Conservation (phyloP, 2,888 invertebrate genomes). For the Apamea anceps region DNA sequence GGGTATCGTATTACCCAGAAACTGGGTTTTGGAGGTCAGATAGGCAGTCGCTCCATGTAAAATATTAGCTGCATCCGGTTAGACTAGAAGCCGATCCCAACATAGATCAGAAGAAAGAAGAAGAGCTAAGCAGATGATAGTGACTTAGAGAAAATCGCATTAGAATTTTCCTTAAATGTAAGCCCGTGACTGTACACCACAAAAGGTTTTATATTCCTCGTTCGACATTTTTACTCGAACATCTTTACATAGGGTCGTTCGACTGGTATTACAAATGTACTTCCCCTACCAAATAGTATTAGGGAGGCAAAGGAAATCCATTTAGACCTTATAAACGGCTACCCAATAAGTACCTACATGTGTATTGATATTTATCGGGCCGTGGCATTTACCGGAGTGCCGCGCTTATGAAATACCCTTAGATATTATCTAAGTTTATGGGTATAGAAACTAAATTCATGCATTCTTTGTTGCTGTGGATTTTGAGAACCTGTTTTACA, state of each 20-base stretch:
- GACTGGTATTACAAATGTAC: constrained; percentile 47
- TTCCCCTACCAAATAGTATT: constrained; percentile 53
- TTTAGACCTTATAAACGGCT: constrained; percentile 57
- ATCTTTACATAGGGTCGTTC: constrained; percentile 37
- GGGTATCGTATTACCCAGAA: no score
- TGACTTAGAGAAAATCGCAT: background rate
- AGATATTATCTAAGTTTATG: constrained; percentile 45
- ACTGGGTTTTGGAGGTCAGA: no score
- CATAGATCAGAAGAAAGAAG: background rate
- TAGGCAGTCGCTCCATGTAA: background rate
- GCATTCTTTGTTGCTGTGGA: constrained; percentile 25
- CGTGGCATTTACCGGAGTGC: constrained; percentile 46
- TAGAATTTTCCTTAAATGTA: background rate
- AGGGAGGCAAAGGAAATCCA: constrained; percentile 60
- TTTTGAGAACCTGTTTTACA: constrained; percentile 21
- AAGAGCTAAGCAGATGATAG: background rate
- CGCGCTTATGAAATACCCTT: constrained; percentile 43
- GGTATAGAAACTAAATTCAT: constrained; percentile 31
- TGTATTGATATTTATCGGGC: constrained; percentile 60
- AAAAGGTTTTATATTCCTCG: constrained; percentile 12
- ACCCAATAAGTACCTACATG: constrained; percentile 57
- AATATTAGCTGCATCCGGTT: background rate
- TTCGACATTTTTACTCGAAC: constrained; percentile 19
- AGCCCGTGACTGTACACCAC: background rate
- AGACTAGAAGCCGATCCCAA: background rate